phyloP scores from a whole-genome alignment of 2,113 vertebrate genomes.

The Orthonyx spaldingii region DNA sequence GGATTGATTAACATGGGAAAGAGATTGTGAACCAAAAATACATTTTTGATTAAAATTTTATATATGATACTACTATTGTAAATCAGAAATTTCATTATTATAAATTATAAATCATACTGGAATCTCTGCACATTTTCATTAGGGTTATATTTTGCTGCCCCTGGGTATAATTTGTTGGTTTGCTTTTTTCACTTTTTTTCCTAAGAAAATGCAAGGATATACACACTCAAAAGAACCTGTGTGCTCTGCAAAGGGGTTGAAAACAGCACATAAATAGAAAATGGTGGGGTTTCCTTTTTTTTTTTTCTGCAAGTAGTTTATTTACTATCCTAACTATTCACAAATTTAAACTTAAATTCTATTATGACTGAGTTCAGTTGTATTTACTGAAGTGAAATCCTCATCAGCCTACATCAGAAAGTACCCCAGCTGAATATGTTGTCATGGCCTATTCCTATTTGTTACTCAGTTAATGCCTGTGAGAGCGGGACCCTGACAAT shows the following conservation, averaged over 20 bases:
- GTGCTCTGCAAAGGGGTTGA: not conserved
- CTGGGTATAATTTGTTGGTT: not conserved
- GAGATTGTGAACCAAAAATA: not conserved
- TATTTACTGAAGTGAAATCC: not conserved
- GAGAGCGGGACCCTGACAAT: not conserved
- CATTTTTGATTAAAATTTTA: not conserved
- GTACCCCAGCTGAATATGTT: not conserved
- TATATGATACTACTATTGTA: not conserved
- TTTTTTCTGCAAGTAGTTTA: not conserved
- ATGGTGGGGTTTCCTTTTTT: not conserved
- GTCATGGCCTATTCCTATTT: not conserved
- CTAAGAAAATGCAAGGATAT: not conserved
- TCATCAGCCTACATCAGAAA: not conserved
- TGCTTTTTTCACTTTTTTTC: not conserved
- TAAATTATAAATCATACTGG: not conserved
- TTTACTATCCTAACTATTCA: not conserved
- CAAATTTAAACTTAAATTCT: not conserved
- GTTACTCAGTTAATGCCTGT: not conserved
- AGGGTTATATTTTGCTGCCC: not conserved
- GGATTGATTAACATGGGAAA: not conserved
- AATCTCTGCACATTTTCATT: not conserved
- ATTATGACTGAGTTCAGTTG: not conserved
- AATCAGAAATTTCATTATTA: not conserved
- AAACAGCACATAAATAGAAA: not conserved
- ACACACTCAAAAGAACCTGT: not conserved